Evolutionary conservation across 92 coral and sea anemone genomes (phyloP).

Genomic region (Bergia puertoricense): DNA sequence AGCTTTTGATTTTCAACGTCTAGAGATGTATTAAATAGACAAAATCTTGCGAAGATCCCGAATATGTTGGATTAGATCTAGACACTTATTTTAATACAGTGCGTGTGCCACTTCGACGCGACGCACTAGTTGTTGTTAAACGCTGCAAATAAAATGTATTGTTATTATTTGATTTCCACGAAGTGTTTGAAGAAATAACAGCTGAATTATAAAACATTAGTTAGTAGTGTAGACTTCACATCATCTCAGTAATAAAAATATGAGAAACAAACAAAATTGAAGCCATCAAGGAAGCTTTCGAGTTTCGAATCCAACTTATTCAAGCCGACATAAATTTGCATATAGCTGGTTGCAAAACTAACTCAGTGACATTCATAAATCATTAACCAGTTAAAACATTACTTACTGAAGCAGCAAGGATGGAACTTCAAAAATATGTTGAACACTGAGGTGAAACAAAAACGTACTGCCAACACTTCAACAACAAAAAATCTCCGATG

Average conservation of each 20-base stretch:
- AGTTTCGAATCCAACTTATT: not conserved
- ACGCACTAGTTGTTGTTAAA: not conserved
- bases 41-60: not conserved
- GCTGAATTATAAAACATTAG: not conserved
- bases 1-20: not conserved
- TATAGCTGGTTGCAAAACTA: not conserved
- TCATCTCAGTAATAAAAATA: too few relatives aligned
- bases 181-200: not conserved
- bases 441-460: too few relatives aligned
- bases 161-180: not conserved
- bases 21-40: not conserved
- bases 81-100: not conserved
- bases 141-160: not conserved
- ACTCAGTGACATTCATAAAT: not conserved
- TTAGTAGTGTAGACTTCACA: too few relatives aligned
- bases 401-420: not conserved
- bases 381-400: not conserved
- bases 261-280: too few relatives aligned
- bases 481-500: too few relatives aligned
- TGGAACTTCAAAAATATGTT: not conserved
- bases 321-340: not conserved
- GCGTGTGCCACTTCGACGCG: not conserved
- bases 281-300: not conserved
- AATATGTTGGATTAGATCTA: not conserved
- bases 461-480: too few relatives aligned